A percentile compares a stretch with the other conserved stretches of the same genome.
These are phyloP conservation scores for Poecilia latipinna DNA, from an alignment of 2,113 vertebrate genomes.

Conservation along the genomic window DNA sequence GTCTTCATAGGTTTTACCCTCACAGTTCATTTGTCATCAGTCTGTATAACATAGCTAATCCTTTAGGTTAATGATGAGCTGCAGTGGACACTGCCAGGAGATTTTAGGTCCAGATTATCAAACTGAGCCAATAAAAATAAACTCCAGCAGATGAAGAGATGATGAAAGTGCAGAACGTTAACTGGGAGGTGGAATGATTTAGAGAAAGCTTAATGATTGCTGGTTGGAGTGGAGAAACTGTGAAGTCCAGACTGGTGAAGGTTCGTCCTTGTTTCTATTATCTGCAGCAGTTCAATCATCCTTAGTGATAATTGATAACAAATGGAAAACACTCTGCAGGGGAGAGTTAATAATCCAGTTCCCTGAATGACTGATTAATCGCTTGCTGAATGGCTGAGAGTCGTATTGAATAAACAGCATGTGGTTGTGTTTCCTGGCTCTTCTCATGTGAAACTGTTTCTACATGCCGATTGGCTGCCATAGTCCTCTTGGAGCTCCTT, in stretches of 20 bases:
- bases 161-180: too few relatives aligned
- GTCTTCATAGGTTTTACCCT: too few relatives aligned
- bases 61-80: too few relatives aligned
- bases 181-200: too few relatives aligned
- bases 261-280: conserved; percentile 28
- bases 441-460: conserved; percentile 46
- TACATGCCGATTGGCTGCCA: conserved; percentile 49
- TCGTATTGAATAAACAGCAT: conserved; percentile 62
- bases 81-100: too few relatives aligned
- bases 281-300: conserved; percentile 56
- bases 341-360: conserved; percentile 67
- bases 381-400: conserved; percentile 48
- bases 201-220: too few relatives aligned
- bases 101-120: too few relatives aligned
- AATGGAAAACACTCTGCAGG: conserved; percentile 68
- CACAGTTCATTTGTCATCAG: too few relatives aligned
- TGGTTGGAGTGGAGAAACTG: background rate
- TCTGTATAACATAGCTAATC: too few relatives aligned
- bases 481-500: conserved; percentile 43
- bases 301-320: conserved; percentile 66
- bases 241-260: background rate
- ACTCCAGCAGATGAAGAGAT: too few relatives aligned
- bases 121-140: too few relatives aligned
- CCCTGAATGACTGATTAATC: conserved; percentile 67
- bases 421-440: conserved; percentile 42